Conservation (phyloP, 2,888 invertebrate genomes). For the Lithodes maja region DNA sequence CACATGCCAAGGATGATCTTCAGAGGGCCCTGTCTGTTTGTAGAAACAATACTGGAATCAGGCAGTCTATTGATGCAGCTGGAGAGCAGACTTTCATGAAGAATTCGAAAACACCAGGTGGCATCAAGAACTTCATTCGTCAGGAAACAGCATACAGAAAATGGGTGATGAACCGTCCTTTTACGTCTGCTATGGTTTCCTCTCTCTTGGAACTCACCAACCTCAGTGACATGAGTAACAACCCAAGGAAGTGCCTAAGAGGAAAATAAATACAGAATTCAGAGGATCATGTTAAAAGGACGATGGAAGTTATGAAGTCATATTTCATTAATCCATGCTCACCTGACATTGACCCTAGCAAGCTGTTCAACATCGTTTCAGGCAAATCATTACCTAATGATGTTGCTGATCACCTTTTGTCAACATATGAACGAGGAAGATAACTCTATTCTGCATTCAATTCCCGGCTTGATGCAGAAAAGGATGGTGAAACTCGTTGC, state of each 20-base stretch:
- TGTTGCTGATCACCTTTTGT: slow-evolving; percentile 28
- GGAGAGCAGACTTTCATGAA: slow-evolving; percentile 35
- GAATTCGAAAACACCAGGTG: slow-evolving; percentile 35
- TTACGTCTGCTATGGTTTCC: slow-evolving; percentile 42
- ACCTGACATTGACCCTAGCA: slow-evolving; percentile 24
- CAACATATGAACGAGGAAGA: slow-evolving; percentile 22
- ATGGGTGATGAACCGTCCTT: slow-evolving; percentile 27
- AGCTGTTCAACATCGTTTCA: slow-evolving; percentile 37
- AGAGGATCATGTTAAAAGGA: slow-evolving; percentile 34
- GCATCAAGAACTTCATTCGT: slow-evolving; percentile 29
- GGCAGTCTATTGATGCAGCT: slow-evolving; percentile 33
- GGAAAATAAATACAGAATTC: slow-evolving; percentile 23
- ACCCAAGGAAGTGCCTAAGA: slow-evolving; percentile 35
- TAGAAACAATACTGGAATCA: slow-evolving; percentile 38
- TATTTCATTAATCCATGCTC: slow-evolving; percentile 30
- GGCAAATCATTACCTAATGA: slow-evolving; percentile 22
- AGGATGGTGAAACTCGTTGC: slow-evolving; percentile 17
- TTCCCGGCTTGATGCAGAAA: slow-evolving; percentile 5
- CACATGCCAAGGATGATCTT: slow-evolving; percentile 17
- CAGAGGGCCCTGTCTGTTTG: slow-evolving; percentile 22
- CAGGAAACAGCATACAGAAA: slow-evolving; percentile 33
- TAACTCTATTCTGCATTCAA: slow-evolving; percentile 8
- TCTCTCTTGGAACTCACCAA: slow-evolving; percentile 26
- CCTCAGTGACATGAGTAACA: slow-evolving; percentile 22
- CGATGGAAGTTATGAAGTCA: slow-evolving; percentile 16